Percentiles rank a stretch among this genome's conserved stretches.
These are phyloP conservation scores for Scaptomyza flava DNA, from an alignment of 2,888 invertebrate genomes.

Conservation along the genomic window DNA sequence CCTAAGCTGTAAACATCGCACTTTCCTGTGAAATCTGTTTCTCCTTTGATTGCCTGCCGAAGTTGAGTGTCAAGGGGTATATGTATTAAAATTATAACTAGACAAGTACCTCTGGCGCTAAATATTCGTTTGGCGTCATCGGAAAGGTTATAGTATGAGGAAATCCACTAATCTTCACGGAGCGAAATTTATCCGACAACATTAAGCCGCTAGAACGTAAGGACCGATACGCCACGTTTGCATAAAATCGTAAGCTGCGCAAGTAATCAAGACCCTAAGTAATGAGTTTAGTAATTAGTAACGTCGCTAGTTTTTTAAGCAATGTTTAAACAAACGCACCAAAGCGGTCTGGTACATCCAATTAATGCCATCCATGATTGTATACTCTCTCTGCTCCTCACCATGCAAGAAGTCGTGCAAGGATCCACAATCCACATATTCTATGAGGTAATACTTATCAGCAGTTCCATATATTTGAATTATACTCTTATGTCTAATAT, in stretches of 20 bases:
- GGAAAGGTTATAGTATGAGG: background rate
- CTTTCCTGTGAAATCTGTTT: background rate
- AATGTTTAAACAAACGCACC: background rate
- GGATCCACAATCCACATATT: constrained; percentile 10
- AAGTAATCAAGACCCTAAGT: background rate
- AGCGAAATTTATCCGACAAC: background rate
- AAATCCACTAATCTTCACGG: background rate
- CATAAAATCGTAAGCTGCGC: too few relatives aligned
- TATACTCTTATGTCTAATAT: background rate
- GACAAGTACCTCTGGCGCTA: constrained; percentile 2
- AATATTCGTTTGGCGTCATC: background rate
- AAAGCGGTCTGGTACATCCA: too few relatives aligned
- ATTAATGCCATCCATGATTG: background rate
- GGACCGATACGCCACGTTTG: too few relatives aligned
- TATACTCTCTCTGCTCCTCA: constrained; percentile 8
- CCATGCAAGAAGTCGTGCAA: constrained; percentile 6
- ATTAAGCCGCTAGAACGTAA: background rate
- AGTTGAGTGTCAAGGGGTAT: background rate
- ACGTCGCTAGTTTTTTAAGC: too few relatives aligned
- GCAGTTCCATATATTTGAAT: background rate
- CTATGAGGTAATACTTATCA: background rate
- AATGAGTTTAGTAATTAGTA: too few relatives aligned
- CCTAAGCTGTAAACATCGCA: constrained; percentile 1
- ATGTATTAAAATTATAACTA: background rate
- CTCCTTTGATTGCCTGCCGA: background rate